phyloP scores from a whole-genome alignment of 2,797 vertebrate species.

The Pampus argenteus region DNA sequence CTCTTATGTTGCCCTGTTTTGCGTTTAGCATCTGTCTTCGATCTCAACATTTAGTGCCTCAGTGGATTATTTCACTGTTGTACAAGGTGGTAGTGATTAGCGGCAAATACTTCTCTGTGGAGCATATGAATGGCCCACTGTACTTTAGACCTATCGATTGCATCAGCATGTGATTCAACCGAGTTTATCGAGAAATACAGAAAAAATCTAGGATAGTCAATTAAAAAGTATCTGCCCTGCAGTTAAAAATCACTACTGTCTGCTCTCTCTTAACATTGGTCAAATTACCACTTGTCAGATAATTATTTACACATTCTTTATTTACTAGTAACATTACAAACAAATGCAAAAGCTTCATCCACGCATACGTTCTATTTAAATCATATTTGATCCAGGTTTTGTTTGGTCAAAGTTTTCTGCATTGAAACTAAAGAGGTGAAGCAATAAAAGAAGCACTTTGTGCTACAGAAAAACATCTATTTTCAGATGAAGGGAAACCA shows the following conservation, averaged over 20 bases:
- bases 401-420: constrained; percentile 11
- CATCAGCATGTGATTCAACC: constrained; percentile 52
- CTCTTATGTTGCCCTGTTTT: constrained; percentile 16
- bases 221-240: constrained; percentile 18
- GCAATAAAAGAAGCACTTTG: constrained; percentile 34
- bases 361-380: constrained; percentile 7
- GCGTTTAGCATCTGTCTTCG: constrained; percentile 57
- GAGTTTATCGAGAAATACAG: constrained; percentile 44
- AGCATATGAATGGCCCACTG: constrained; percentile 59
- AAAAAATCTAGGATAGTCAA: constrained; percentile 18
- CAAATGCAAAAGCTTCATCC: background rate
- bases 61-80: constrained; percentile 51
- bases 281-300: background rate
- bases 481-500: constrained; percentile 45
- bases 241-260: constrained; percentile 6
- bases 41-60: constrained; percentile 49
- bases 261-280: background rate
- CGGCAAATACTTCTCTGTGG: constrained; percentile 41
- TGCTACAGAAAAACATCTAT: constrained; percentile 29
- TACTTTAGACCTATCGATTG: constrained; percentile 57
- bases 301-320: background rate
- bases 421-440: constrained; percentile 13
- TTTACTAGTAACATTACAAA: background rate
- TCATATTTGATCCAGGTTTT: constrained; percentile 9
- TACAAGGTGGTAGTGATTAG: constrained; percentile 74